Base-by-base conservation (phyloP, 2,113 vertebrate species). In the Strigops habroptila region DNA sequence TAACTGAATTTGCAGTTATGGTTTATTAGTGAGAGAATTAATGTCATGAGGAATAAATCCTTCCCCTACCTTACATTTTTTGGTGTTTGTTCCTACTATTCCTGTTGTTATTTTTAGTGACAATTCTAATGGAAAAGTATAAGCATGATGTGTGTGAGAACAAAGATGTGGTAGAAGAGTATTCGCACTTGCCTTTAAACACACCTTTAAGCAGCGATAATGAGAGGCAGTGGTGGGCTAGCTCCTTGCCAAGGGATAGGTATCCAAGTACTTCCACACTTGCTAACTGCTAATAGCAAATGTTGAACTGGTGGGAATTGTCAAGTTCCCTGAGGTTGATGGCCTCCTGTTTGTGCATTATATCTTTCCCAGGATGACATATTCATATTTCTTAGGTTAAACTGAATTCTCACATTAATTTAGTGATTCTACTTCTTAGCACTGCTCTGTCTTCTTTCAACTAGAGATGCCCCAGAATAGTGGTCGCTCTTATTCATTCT, bases 1-100 rank as follows among this genome's bases (percentile, higher is more conserved):
- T 67, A 95, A 95, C 84, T 91, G 95, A 95, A 94, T 65, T 93
- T 93, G 80, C 73, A 96, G 82, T 88, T 89, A 76, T 46, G 64
- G 71, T 86, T 92, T 97, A 91, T 90, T 92, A 93, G 63, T 69
- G 92, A 78, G 79, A 63, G 53, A 94, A 88, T 90, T 84, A 62
- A 37, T 89, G 64, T 68, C 80, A 91, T 0, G 1, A 92, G 81
- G 65, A 82, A 70, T 76, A 92, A 92, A 79, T 79, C 69, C 59
- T 86, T 86, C 86, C 63, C 64, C 59, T 94, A 35, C 27, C 22
- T 71, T 51, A n/a, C 12, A 52, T 65, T 76, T 85, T 21, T 18
- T 86, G 44, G 14, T 78, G 18, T 95, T 89, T 80, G 21, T 57
- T 91, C 41, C 27, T 28, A 70, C 70, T 91, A 17, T 63, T 65